phyloP scores from a whole-genome alignment of 2,888 invertebrate genomes.

The Spilosoma lubricipeda region DNA sequence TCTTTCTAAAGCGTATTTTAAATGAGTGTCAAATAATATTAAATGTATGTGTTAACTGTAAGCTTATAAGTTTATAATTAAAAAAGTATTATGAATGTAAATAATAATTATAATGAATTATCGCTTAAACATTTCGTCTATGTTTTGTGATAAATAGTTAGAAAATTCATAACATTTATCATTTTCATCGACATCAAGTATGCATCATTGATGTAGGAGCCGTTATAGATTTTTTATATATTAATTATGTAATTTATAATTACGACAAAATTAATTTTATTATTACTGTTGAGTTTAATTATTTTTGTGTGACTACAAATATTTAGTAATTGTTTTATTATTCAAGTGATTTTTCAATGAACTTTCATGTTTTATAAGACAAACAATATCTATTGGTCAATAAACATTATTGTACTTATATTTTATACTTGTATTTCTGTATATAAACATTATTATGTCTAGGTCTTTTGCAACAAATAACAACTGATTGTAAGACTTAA shows the following conservation, averaged over 20 bases:
- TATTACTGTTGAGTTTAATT: not conserved
- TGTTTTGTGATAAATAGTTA: conserved; percentile 71
- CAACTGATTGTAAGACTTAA: not conserved
- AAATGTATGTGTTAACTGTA: conserved; percentile 33
- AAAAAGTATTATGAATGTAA: conserved; percentile 46
- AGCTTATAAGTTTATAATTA: conserved; percentile 37
- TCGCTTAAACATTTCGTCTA: conserved; percentile 65
- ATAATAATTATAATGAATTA: conserved; percentile 42
- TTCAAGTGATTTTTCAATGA: not conserved
- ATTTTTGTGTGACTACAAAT: not conserved
- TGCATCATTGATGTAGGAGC: conserved; percentile 27
- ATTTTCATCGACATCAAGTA: conserved; percentile 5
- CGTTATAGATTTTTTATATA: not conserved
- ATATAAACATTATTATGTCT: not conserved
- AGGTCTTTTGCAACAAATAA: not conserved
- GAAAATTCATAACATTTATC: conserved; percentile 37
- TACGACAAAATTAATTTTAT: not conserved
- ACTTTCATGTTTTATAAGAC: not conserved
- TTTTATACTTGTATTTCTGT: not conserved
- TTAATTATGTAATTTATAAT: not conserved
- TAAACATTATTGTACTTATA: not conserved
- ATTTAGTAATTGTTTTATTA: not conserved
- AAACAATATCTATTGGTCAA: not conserved
- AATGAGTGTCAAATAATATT: conserved; percentile 52
- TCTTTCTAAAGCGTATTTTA: conserved; percentile 31